A percentile compares a stretch with the other conserved stretches of the same genome.
Conservation (phyloP, 2,113 vertebrate genomes). For the Petaurus breviceps region DNA sequence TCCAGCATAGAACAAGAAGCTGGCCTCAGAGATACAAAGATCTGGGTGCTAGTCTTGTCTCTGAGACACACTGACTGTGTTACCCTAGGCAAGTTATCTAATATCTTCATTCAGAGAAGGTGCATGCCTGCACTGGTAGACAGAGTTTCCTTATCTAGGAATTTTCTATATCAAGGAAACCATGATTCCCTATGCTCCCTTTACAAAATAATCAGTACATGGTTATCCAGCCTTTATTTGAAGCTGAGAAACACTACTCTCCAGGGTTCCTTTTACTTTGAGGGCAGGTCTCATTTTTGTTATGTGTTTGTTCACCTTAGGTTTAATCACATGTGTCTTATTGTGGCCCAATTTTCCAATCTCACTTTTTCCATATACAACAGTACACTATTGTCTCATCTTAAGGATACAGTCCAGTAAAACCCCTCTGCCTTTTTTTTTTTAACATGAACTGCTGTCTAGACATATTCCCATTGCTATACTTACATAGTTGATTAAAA, state of each 20-base stretch:
- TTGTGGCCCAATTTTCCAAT: background rate
- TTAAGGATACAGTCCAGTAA: background rate
- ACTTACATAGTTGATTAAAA: background rate
- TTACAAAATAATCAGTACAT: background rate
- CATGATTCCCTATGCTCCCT: background rate
- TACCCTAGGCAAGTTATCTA: background rate
- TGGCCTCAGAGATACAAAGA: background rate
- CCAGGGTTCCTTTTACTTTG: background rate
- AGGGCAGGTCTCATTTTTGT: background rate
- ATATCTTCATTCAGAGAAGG: background rate
- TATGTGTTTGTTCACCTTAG: background rate
- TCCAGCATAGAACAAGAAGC: background rate
- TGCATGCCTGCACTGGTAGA: background rate
- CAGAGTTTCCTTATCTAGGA: background rate
- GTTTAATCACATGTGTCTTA: background rate
- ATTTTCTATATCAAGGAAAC: background rate
- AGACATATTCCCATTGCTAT: background rate
- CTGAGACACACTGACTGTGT: background rate
- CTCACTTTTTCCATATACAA: background rate
- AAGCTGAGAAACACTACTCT: background rate
- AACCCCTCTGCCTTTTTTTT: background rate
- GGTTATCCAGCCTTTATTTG: background rate
- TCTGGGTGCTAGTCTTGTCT: background rate
- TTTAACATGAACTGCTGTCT: background rate
- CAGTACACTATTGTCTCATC: background rate